Base-by-base conservation (phyloP, 2,888 invertebrate species). In the Andrena fulva region DNA sequence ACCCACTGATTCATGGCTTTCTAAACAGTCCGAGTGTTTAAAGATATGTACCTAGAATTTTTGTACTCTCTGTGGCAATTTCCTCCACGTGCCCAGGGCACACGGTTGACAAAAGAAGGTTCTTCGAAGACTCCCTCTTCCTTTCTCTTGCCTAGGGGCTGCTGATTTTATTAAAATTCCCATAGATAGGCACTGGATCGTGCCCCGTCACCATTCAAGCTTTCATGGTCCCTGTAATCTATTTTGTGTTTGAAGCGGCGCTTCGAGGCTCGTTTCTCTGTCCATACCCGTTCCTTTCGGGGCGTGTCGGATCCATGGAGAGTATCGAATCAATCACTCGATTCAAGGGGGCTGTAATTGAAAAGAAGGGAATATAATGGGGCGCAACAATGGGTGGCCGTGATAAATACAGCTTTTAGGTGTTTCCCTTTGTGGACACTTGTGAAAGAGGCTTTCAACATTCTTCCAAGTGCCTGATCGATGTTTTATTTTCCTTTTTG, bases 271-370 rank as follows among this genome's bases (percentile, higher is more conserved):
- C 35, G 60, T 68, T 67, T 12, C 60, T 31, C 33, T 50, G 35
- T 33, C 12, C 68, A 62, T 35, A 42, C 29, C 20, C n/a, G 56
- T 54, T 71, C 66, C 56, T 56, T 54, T 31, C 59, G 31, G 54
- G 24, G 42, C 60, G 54, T 35, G 56, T 59, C 63, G 42, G 31
- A 24, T 24, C 33, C 54, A 59, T 33, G 56, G 56, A 24, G 24
- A 20, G 27, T 33, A 62, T 68, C 33, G 54, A 80, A 77, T 71
- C 77, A 64, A 79, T 79, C 76, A 60, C 29, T 42, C 79, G 80
- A 66, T 64, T 59, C 52, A 3, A 42, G 42, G 52, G 3, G 35
- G n/a, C n/a, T 35, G 50, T 52, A 67, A 77, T 67, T 59, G 67
- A 74, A 67, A 54, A 16, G 31, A 24, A 8, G 54, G 24, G n/a